Evolutionary conservation across 2,888 invertebrate species (phyloP), one percentile per base, ranked within the genome.

Genomic region (Tinea pellionella): DNA sequence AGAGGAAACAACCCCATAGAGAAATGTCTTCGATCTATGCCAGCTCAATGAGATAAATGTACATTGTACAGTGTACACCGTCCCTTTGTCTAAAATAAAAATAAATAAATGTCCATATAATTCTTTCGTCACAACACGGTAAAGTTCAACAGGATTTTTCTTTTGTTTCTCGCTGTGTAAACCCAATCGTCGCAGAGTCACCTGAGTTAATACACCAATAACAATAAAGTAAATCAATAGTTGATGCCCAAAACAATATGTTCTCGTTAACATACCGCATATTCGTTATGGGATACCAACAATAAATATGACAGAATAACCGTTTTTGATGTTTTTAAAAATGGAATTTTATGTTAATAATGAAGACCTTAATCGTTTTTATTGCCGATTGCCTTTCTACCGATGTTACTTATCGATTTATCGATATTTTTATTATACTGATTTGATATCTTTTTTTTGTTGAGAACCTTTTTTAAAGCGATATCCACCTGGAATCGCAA

Each of bases 201-300:
- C 19, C 59, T 64, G 69, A 71, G 69, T 72, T 75, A 77, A 72
- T 66, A 61, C 63, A 62, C 66, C 67, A 76, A 82, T 83, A 82
- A 82, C 75, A 72, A 74, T 84, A 80, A 83, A 83, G 73, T 73
- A 80, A 75, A 78, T 77, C 77, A 74, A 78, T 75, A 74, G 68
- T 65, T 30, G 42, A 37, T 64, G 60, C 64, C 70, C 70, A 70
- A 74, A 74, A 77, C 75, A 74, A 75, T 77, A 65, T 61, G 60
- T 61, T 65, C 62, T 63, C 68, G 61, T 64, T 63, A 57, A 57
- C 24, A 24, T 53, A 53, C 53, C 53, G 42, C 59, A 4, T 15
- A 58, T 47, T 47, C 56, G 53, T 60, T 58, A 57, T 37, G 19
- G 18, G 51, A 41, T 47, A 51, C 30, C 8, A n/a, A 55, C n/a